Conservation (phyloP, 2,888 invertebrate species). For the Tetrapedia diversipes region DNA sequence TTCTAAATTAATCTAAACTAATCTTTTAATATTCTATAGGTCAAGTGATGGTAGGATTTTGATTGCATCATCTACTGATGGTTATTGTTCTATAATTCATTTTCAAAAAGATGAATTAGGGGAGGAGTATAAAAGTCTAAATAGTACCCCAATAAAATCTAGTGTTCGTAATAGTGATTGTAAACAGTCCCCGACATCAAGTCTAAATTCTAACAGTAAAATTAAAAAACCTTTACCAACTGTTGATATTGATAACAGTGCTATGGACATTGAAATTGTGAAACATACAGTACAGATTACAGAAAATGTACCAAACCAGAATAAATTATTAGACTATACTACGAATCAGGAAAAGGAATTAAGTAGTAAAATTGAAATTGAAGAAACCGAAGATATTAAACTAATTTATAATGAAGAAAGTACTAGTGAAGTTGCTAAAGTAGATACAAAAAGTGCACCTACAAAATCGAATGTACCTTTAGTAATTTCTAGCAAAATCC, state of each 20-base stretch:
- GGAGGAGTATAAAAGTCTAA: conserved; percentile 80
- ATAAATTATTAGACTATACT: conserved; percentile 32
- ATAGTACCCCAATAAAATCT: background rate
- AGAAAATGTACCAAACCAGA: conserved; percentile 33
- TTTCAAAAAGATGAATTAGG: conserved; percentile 91
- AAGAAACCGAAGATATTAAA: conserved; percentile 86
- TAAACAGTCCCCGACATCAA: conserved; percentile 26
- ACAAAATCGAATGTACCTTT: conserved; percentile 65
- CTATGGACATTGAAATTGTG: conserved; percentile 78
- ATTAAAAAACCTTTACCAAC: conserved; percentile 6
- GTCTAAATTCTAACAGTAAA: conserved; percentile 8
- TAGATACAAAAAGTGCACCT: conserved; percentile 69
- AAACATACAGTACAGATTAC: background rate
- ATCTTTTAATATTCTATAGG: conserved; percentile 79
- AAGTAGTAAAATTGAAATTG: conserved; percentile 65
- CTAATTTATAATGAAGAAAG: conserved; percentile 85
- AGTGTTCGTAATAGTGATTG: background rate
- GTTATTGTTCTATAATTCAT: conserved; percentile 93
- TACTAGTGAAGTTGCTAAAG: conserved; percentile 63
- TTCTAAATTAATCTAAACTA: background rate
- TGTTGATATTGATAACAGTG: conserved; percentile 72
- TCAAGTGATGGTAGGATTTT: conserved; percentile 90
- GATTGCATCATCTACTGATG: conserved; percentile 93
- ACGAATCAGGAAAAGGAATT: conserved; percentile 55
- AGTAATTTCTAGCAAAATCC: conserved; percentile 84